phyloP scores from a whole-genome alignment of 2,797 vertebrate genomes.

The Agapornis canus region DNA sequence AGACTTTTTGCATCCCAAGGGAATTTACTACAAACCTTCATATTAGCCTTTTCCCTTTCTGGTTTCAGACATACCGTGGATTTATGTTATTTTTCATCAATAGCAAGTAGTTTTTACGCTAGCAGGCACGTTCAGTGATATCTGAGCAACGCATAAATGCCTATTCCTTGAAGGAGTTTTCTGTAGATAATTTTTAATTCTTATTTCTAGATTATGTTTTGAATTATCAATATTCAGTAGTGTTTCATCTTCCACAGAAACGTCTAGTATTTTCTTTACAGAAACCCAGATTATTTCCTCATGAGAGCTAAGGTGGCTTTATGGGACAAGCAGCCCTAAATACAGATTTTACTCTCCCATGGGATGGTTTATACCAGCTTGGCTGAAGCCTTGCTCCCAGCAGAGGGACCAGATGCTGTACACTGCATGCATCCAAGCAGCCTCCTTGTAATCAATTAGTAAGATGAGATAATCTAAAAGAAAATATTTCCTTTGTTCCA shows the following conservation, averaged over 20 bases:
- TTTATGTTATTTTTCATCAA: conserved; percentile 7
- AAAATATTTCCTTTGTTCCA: neutral
- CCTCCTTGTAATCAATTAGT: neutral
- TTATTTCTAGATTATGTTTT: neutral
- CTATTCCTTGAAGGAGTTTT: neutral
- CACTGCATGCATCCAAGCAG: neutral
- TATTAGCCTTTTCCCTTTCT: conserved; percentile 24
- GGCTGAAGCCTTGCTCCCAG: neutral
- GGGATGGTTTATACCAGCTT: neutral
- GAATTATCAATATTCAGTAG: neutral
- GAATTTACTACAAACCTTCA: neutral
- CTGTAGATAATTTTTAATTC: neutral
- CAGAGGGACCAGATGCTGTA: neutral
- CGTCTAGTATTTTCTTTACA: neutral
- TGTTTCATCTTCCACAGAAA: neutral
- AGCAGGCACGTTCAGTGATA: neutral
- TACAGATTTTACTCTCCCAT: neutral
- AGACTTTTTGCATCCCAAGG: neutral
- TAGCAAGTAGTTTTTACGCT: neutral
- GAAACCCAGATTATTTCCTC: neutral
- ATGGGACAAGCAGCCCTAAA: neutral
- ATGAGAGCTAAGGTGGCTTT: neutral
- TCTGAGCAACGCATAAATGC: neutral
- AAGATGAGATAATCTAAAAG: conserved; percentile 17
- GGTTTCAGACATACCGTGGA: neutral